Conservation (phyloP, 2,113 vertebrate species). For the Plotosus lineatus region DNA sequence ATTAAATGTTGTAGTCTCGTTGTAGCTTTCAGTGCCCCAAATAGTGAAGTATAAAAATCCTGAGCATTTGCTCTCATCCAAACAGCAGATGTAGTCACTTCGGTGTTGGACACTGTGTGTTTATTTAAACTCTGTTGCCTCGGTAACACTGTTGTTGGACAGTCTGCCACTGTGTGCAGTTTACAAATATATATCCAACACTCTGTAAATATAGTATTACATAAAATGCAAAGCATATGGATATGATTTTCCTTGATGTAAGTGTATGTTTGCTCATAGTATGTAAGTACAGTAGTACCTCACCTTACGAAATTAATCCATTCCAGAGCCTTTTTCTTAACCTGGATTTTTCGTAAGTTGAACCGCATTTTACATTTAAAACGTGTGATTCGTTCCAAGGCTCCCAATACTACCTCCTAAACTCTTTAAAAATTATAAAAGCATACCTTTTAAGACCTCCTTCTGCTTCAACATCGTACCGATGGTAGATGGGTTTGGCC, state of each 20-base stretch:
- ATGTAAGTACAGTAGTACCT: too few species aligned
- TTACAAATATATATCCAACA: slow-evolving; percentile 1
- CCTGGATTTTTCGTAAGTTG: too few species aligned
- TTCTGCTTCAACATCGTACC: too few species aligned
- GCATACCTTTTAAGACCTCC: too few species aligned
- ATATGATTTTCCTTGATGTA: not conserved
- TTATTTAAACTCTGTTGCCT: slow-evolving; percentile 1
- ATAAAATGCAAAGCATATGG: not conserved
- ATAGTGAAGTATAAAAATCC: not conserved
- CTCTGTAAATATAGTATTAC: not conserved
- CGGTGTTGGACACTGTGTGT: not conserved
- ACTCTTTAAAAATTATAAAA: too few species aligned
- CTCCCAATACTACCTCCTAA: too few species aligned
- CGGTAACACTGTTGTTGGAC: not conserved
- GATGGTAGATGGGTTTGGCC: too few species aligned
- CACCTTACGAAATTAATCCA: too few species aligned
- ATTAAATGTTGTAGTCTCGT: not conserved
- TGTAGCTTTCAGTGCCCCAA: not conserved
- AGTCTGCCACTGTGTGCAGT: not conserved
- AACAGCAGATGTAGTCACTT: slow-evolving; percentile 18
- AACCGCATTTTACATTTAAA: too few species aligned
- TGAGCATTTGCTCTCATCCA: not conserved
- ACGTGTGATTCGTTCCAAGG: too few species aligned
- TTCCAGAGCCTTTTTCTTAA: too few species aligned
- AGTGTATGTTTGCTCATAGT: not conserved